Evolutionary conservation across 2,797 vertebrate species (phyloP).

Genomic region (Xyrichtys novacula): DNA sequence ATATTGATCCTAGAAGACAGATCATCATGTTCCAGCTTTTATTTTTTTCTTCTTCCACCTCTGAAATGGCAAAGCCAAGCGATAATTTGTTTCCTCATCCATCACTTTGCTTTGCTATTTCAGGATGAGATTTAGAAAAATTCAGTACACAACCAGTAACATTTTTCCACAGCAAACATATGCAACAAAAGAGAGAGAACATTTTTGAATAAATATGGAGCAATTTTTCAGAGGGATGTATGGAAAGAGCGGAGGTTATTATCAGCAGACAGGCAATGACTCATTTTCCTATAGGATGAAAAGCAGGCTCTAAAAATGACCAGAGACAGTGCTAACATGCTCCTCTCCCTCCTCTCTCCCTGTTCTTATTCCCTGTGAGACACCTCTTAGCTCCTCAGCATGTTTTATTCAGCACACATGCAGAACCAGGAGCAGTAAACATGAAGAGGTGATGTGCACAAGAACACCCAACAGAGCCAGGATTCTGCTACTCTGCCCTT

Average conservation of each 20-base stretch:
- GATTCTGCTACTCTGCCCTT: neutral
- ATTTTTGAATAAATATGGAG: neutral
- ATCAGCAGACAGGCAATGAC: neutral
- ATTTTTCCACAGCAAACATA: no score
- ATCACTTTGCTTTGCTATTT: no score
- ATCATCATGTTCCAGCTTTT: no score
- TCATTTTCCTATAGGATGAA: neutral
- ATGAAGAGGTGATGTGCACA: neutral
- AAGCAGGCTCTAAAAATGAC: neutral
- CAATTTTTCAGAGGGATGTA: neutral
- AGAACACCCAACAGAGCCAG: neutral
- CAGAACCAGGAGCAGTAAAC: conserved; percentile 21
- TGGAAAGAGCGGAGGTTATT: neutral
- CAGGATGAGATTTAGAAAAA: no score
- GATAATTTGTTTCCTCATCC: no score
- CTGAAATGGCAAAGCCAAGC: no score
- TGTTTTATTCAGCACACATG: conserved; percentile 37
- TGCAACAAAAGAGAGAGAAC: neutral
- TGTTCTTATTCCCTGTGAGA: conserved; percentile 2
- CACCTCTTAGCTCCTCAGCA: neutral
- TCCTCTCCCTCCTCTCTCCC: conserved; percentile 6
- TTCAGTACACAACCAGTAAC: no score
- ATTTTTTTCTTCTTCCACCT: no score
- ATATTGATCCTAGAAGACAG: no score
- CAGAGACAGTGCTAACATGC: conserved; percentile 1